Base-by-base conservation (phyloP, 2,797 vertebrate genomes). In the Sebastes goodei region DNA sequence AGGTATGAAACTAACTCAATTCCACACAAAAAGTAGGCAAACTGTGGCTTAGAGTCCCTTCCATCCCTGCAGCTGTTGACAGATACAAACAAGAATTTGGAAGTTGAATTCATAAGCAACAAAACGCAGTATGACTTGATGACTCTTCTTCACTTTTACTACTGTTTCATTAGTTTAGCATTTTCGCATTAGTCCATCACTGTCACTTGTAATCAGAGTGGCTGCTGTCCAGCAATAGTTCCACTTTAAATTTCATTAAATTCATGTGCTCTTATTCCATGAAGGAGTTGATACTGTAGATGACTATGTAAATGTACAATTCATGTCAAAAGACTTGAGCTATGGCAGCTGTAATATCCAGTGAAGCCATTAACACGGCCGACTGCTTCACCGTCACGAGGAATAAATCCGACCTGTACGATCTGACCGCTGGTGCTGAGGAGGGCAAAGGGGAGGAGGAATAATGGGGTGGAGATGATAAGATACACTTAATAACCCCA, bases 381-480 rank as follows among this genome's bases (percentile, higher is more conserved):
- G n/a, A 71, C 38, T 32, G 71, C 67, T 72, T 82, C 63, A 56
- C 78, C 52, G 21, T 32, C 35, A 11, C 23, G n/a, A 77, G 30
- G 59, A 79, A 81, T 74, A 67, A 83, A 82, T 78, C 78, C 82
- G 84, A 90, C 82, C 78, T 67, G 84, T 46, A n/a, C 27, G 30
- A 66, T 79, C 63, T 76, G 59, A 89, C 81, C 71, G 2, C 69
- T 55, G 74, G 56, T 56, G 78, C 60, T 70, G 72, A 81, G 59
- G 80, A 86, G 87, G 90, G 77, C 84, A 89, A 89, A 90, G 85
- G 87, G 73, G 84, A 83, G 12, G 74, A 76, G 60, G 56, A 86
- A 77, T 91, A 89, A 91, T 89, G 74, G 73, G 78, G 82, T 84
- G 73, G 78, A 86, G 88, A 83, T 85, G 83, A 87, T 85, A 75